Percentiles rank a stretch among this genome's conserved stretches.
Evolutionary conservation across 2,113 vertebrate species (phyloP).

Genomic region (Sclerurus mexicanus): DNA sequence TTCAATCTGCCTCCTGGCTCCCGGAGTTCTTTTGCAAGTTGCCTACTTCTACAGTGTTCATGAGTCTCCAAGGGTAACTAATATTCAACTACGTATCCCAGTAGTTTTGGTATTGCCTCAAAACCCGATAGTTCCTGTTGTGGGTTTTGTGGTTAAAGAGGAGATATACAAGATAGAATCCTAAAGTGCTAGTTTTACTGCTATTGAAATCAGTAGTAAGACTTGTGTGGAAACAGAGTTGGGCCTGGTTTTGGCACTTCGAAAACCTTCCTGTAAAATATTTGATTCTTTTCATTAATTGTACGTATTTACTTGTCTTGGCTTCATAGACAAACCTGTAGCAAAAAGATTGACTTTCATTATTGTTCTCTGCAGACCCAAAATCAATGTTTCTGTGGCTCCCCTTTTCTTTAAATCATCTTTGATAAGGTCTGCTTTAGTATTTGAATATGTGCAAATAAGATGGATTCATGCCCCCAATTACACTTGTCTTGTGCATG

Average conservation of each 20-base stretch:
- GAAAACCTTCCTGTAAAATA: background rate
- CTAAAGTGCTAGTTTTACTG: background rate
- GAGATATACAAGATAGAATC: background rate
- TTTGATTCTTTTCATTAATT: background rate
- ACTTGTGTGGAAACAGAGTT: background rate
- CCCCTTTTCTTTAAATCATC: background rate
- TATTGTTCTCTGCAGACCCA: background rate
- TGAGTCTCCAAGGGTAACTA: background rate
- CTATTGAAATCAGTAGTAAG: background rate
- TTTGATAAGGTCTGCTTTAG: background rate
- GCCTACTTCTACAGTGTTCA: background rate
- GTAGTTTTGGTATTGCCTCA: background rate
- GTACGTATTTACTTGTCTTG: background rate
- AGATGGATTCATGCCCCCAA: background rate
- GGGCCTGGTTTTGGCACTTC: background rate
- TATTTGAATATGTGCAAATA: slow-evolving; percentile 34
- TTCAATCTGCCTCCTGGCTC: background rate
- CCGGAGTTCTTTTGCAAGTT: background rate
- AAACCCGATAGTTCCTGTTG: background rate
- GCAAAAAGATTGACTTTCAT: background rate
- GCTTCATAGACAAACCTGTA: background rate
- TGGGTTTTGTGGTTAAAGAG: background rate
- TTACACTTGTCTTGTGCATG: background rate
- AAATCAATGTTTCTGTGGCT: background rate
- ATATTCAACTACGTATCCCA: background rate